phyloP scores from a whole-genome alignment of 2,888 invertebrate species.

The Eupithecia centaureata region DNA sequence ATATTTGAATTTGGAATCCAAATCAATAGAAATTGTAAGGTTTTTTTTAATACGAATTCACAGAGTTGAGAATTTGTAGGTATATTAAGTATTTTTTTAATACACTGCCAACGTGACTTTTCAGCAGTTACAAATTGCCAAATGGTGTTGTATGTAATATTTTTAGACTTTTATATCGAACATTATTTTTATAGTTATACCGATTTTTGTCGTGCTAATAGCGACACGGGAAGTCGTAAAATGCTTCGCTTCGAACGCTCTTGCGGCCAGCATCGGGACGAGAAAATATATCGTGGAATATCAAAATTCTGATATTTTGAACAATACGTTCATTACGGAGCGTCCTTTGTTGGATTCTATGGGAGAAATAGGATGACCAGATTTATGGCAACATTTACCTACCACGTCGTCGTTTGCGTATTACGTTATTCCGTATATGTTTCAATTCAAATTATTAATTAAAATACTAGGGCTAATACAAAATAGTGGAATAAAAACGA shows the following conservation, averaged over 20 bases:
- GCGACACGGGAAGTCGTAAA: constrained; percentile 78
- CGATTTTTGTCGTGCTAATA: constrained; percentile 59
- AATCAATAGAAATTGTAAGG: background rate
- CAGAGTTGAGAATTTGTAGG: background rate
- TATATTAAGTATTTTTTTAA: constrained; percentile 1
- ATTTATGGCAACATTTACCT: background rate
- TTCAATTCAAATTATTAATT: background rate
- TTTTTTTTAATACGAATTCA: background rate
- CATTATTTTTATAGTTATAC: constrained; percentile 70
- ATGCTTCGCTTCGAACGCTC: constrained; percentile 46
- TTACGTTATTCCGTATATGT: background rate
- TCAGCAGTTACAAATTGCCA: constrained; percentile 32
- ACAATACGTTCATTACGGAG: background rate
- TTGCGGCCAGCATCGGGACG: constrained; percentile 23
- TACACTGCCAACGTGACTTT: constrained; percentile 10
- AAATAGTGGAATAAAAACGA: background rate
- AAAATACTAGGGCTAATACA: background rate
- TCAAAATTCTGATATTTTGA: background rate
- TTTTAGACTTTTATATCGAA: constrained; percentile 64
- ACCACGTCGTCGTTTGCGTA: background rate
- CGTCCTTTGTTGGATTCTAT: background rate
- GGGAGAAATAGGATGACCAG: background rate
- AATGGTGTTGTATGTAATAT: constrained; percentile 49
- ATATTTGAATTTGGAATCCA: constrained; percentile 34
- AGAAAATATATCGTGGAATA: background rate